Conservation (phyloP, 92 coral and sea anemone species). For the Actinostola sp. region DNA sequence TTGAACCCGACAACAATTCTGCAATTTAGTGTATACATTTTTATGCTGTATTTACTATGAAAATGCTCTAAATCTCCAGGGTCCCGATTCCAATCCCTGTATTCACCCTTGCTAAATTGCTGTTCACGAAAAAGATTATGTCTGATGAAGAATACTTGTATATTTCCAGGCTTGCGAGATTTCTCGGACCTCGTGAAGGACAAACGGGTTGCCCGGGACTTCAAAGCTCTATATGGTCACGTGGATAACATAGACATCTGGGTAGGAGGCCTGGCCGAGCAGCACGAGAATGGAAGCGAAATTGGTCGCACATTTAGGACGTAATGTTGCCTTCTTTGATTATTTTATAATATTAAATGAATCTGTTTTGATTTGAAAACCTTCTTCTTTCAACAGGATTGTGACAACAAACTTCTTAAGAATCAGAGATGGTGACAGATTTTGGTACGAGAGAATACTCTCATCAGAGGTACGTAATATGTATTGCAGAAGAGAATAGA, state of each 20-base stretch:
- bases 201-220: conserved; percentile 41
- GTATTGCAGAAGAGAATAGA: not conserved
- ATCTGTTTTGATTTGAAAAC: too few species aligned
- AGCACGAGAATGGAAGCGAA: conserved; percentile 89
- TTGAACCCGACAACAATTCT: too few species aligned
- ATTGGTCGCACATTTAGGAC: conserved; percentile 87
- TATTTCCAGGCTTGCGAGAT: conserved; percentile 22
- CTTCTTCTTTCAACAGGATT: conserved; percentile 50
- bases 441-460: conserved; percentile 80
- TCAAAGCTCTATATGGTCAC: conserved; percentile 65
- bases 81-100: too few species aligned
- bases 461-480: conserved; percentile 59
- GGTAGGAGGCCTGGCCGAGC: conserved; percentile 96
- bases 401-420: conserved; percentile 65
- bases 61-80: too few species aligned
- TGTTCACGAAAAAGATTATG: too few species aligned
- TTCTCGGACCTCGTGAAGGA: conserved; percentile 65
- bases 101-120: too few species aligned
- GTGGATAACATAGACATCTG: conserved; percentile 80
- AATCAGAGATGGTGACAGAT: conserved; percentile 91
- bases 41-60: too few species aligned
- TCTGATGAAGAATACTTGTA: too few species aligned
- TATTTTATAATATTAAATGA: too few species aligned
- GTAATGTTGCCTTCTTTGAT: too few species aligned
- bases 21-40: too few species aligned